Conservation (phyloP, 2,113 vertebrate species). For the Alethe diademata region DNA sequence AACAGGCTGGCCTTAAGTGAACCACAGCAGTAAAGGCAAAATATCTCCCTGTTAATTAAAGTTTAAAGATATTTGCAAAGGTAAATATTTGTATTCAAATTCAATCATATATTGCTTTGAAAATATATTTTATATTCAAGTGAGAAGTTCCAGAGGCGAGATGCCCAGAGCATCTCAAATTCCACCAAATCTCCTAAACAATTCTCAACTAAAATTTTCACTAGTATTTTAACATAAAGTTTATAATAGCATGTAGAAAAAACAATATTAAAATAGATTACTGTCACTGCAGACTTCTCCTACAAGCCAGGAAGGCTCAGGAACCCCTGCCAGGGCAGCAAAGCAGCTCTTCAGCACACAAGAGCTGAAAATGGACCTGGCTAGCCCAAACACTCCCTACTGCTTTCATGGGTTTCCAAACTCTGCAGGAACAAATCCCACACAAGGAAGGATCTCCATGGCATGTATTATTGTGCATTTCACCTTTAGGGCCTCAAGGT, state of each 20-base stretch:
- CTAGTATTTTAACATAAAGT: background rate
- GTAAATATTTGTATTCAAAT: background rate
- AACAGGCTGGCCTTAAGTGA: background rate
- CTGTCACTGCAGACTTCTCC: background rate
- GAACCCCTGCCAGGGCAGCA: background rate
- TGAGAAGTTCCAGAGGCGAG: background rate
- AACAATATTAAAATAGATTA: background rate
- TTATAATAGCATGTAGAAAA: background rate
- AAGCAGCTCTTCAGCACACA: background rate
- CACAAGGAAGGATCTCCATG: background rate
- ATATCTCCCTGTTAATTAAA: background rate
- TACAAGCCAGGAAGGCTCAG: background rate
- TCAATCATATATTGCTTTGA: background rate
- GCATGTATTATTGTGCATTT: rapidly evolving
- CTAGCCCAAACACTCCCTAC: rapidly evolving
- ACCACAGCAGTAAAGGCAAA: background rate
- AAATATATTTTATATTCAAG: background rate
- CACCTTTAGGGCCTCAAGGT: background rate
- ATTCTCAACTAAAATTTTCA: background rate
- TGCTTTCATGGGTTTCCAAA: background rate
- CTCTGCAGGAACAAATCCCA: background rate
- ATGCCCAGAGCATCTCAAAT: background rate
- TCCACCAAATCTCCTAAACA: background rate
- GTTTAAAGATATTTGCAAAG: background rate
- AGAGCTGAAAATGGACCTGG: background rate